These are phyloP conservation scores for Lagorchestes hirsutus DNA, from an alignment of 2,797 vertebrate species.

Conservation along the genomic window DNA sequence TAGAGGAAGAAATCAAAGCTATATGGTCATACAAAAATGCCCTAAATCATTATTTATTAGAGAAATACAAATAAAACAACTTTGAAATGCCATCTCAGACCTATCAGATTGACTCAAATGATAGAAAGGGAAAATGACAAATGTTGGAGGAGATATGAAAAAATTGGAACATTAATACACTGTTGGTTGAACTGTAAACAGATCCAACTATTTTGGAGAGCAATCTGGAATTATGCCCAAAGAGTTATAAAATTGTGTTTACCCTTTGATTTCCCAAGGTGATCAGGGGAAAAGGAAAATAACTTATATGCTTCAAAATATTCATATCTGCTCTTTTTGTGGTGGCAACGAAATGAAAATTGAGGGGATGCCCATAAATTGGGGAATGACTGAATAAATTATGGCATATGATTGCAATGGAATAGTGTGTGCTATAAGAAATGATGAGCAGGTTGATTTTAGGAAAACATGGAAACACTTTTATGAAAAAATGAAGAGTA, in stretches of 20 bases:
- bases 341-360: not conserved
- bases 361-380: not conserved
- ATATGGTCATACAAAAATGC: not conserved
- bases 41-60: not conserved
- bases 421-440: not conserved
- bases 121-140: not conserved
- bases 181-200: not conserved
- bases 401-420: not conserved
- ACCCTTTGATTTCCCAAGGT: not conserved
- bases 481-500: not conserved
- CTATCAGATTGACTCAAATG: not conserved
- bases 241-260: not conserved
- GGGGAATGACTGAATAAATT: not conserved
- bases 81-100: not conserved
- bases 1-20: not conserved
- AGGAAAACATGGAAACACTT: not conserved
- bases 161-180: not conserved
- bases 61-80: not conserved
- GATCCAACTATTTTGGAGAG: not conserved
- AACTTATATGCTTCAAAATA: not conserved
- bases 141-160: not conserved
- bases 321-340: not conserved
- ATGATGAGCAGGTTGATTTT: not conserved
- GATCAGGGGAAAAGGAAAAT: not conserved
- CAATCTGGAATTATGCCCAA: not conserved